phyloP scores from a whole-genome alignment of 2,888 invertebrate species.

The Lumbricus terrestris region DNA sequence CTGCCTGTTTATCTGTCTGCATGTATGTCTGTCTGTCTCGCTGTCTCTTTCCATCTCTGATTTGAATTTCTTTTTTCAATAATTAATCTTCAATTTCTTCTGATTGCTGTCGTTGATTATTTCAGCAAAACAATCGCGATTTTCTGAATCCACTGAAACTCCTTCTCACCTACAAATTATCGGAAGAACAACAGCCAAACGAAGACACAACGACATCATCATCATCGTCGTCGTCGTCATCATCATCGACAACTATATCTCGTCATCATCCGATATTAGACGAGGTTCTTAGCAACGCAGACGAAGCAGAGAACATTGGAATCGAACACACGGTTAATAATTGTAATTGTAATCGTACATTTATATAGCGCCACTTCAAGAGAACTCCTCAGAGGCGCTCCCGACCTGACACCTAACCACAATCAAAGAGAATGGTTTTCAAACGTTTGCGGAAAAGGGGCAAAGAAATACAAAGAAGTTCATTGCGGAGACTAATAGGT shows the following conservation, averaged over 20 bases:
- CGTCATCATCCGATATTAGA: neutral
- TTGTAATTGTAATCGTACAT: too few relatives aligned
- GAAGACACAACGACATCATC: neutral
- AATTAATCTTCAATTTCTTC: neutral
- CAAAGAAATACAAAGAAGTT: too few relatives aligned
- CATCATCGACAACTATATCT: neutral
- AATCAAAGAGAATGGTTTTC: too few relatives aligned
- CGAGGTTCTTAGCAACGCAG: neutral
- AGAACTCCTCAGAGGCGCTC: too few relatives aligned
- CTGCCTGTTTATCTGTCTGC: too few relatives aligned
- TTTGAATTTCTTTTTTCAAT: too few relatives aligned
- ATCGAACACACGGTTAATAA: neutral
- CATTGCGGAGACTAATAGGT: too few relatives aligned
- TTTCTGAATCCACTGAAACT: constrained; percentile 65
- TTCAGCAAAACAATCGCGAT: constrained; percentile 55
- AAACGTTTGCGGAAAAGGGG: too few relatives aligned
- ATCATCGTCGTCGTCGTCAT: neutral
- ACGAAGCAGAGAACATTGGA: neutral
- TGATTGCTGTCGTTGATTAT: constrained; percentile 10
- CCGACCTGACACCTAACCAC: too few relatives aligned
- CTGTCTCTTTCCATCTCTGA: too few relatives aligned
- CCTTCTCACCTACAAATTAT: constrained; percentile 78
- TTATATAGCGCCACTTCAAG: too few relatives aligned
- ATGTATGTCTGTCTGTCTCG: neutral
- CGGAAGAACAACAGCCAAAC: constrained; percentile 44